Base-by-base conservation (phyloP, 2,888 invertebrate genomes). In the Xestia c-nigrum region DNA sequence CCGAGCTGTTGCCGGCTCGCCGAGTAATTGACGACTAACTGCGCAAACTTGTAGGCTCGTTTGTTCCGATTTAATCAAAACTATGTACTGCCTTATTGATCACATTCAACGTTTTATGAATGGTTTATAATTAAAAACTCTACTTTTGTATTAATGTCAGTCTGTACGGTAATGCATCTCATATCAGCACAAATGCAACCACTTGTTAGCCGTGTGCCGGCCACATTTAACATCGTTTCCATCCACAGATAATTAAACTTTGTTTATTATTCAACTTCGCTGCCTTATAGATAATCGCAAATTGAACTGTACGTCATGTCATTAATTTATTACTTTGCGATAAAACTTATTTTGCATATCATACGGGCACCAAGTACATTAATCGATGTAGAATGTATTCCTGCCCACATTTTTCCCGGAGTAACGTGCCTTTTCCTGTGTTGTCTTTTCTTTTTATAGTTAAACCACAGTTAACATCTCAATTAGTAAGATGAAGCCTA, bases 11-110 rank as follows among this genome's bases (percentile, higher is more conserved):
- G 88, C 90, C 91, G 92, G 91, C 92, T 93, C 90, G 88, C 87
- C 86, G 88, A 92, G 90, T 95, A 95, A 95, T 94, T 94, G 94
- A 95, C 93, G 92, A 91, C 90, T 88, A 92, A 91, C 91, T 93
- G 90, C 85, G 87, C 89, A 89, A 94, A 94, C 92, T 94, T 93
- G 91, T 93, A 94, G 93, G 93, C 94, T 91, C 91, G 91, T 93
- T 93, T 92, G 93, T 92, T 91, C 89, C 88, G 92, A 94, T 94
- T 95, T 93, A 94, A 95, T 94, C 93, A 92, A 93, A 94, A 90
- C 92, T 87, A 79, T 90, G 88, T 89, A 85, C 74, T 74, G 66
- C 70, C 55, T 75, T 75, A 78, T 78, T 76, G 78, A 83, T 85
- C 69, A 69, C 74, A 76, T 38, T 77, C 59, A 55, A 57, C 47